Conservation (phyloP, 1,140 invertebrate genomes). For the Drosophila sp. region DNA sequence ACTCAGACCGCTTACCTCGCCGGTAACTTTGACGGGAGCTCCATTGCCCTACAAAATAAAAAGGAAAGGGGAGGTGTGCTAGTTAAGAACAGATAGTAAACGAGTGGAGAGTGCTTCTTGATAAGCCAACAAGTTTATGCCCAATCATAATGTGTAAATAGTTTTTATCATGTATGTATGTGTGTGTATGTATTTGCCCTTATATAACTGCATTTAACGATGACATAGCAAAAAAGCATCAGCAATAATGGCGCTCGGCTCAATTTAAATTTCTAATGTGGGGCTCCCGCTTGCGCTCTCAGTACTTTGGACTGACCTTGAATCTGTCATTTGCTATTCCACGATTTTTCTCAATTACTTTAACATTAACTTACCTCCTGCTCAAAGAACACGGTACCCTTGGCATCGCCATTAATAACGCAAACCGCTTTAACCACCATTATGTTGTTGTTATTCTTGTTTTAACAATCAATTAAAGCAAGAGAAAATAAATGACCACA, state of each 20-base stretch:
- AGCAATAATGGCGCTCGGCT: constrained; percentile 9
- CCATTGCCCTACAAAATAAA: constrained; percentile 81
- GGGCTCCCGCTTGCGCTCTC: constrained; percentile 17
- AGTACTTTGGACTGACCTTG: constrained; percentile 50
- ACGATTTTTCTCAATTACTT: not conserved
- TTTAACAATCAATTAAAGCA: constrained; percentile 16
- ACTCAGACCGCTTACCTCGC: constrained; percentile 88
- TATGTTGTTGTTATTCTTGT: constrained; percentile 28
- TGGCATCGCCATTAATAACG: constrained; percentile 92
- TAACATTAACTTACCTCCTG: constrained; percentile 86
- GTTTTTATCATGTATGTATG: not conserved
- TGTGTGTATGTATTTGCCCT: constrained; percentile 27
- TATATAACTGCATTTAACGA: constrained; percentile 64
- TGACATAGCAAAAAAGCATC: constrained; percentile 55
- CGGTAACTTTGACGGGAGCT: constrained; percentile 87
- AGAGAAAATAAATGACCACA: not conserved
- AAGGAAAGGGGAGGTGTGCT: not conserved
- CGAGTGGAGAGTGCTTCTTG: constrained; percentile 9
- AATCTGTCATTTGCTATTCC: constrained; percentile 31
- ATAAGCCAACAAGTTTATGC: constrained; percentile 40
- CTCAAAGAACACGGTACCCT: constrained; percentile 90
- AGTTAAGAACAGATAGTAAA: constrained; percentile 24
- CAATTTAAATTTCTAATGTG: not conserved
- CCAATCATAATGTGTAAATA: constrained; percentile 11
- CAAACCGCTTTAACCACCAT: constrained; percentile 91